Evolutionary conservation across 2,888 invertebrate species (phyloP), one percentile per base, ranked within the genome.

Genomic region (Stenchaetothrips biformis): DNA sequence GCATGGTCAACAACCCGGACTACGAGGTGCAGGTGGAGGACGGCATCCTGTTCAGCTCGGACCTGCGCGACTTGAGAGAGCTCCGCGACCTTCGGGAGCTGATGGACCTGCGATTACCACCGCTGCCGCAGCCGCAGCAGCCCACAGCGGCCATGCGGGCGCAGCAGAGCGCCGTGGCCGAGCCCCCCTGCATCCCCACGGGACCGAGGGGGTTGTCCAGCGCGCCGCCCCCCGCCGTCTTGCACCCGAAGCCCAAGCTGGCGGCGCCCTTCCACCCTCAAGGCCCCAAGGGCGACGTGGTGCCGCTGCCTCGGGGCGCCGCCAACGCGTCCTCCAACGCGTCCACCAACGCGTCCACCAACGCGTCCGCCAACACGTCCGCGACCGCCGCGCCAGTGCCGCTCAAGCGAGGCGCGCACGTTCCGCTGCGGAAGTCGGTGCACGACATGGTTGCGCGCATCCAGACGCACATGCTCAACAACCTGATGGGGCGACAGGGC

Each of bases 381-480:
- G 53, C 53, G 3, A 11, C 53, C 9, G 53, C 53, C 6, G 53
- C 16, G 13, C 53, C 53, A 7, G 79, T 79, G 53, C 77, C 67
- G 79, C 83, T 86, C 37, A 87, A 86, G 79, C 87, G 87, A 37
- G 37, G 37, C 82, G 87, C 87, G 79, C 83, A 82, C 18, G 83
- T 83, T n/a, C 83, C 84, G 79, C 87, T 88, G 2, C 87, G 91
- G 78, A 90, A 88, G 83, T 89, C 90, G 0, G 92, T 92, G 0
- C 91, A 91, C 83, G 91, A 91, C 84, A 86, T 92, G 83, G 91
- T 91, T 47, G 91, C 91, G 1, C 89, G 89, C 84, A 90, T 91
- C 13, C 91, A 92, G 85, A 88, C 88, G 48, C 87, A 89, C 80
- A 88, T 88, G 81, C 85, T 77, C 77, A 48, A 80, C 47, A 80